Base-by-base conservation (phyloP, 2,888 invertebrate genomes). In the Plebejus anna region DNA sequence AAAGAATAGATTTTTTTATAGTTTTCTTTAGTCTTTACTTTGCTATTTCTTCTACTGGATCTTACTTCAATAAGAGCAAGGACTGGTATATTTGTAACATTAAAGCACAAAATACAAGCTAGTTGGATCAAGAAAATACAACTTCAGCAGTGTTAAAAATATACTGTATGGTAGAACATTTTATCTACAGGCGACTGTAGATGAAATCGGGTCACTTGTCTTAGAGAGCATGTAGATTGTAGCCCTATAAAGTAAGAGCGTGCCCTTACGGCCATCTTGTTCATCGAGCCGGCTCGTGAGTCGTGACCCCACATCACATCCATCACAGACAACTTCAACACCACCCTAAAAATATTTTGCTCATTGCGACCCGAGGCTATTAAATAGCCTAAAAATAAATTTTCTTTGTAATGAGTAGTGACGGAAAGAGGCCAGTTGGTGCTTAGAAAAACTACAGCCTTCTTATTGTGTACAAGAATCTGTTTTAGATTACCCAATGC, bases 131-230 rank as follows among this genome's bases (percentile, higher is more conserved):
- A 51, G 55, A 55, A 0, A 55, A 13, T 16, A 55, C 55, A 13
- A 47, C 16, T 9, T 13, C 2, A 51, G 51, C 51, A 51, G 51
- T 13, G 3, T 0, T 2, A 51, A 51, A 51, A 51, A 55, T 55
- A 55, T 55, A 55, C 55, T 16, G 4, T 4, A 3, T 55, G 16
- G 59, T 59, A 22, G 9, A 59, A 59, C 9, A 38, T 16, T 38
- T 42, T 42, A n/a, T 42, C 38, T 71, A 38, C 71, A 22, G 11
- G 6, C 71, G 71, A 71, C 42, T 71, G 71, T 71, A 71, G 42
- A 38, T 42, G 38, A 71, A 71, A 71, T 71, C 71, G 71, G 71
- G 71, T 71, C 71, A 71, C 71, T 71, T 71, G 71, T 71, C 71
- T 71, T 71, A 42, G 42, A 71, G 42, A 42, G 36, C 36, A 66